Percentiles rank a stretch among this genome's conserved stretches.
phyloP scores from a whole-genome alignment of 2,113 vertebrate species.

The Amazona guildingii region DNA sequence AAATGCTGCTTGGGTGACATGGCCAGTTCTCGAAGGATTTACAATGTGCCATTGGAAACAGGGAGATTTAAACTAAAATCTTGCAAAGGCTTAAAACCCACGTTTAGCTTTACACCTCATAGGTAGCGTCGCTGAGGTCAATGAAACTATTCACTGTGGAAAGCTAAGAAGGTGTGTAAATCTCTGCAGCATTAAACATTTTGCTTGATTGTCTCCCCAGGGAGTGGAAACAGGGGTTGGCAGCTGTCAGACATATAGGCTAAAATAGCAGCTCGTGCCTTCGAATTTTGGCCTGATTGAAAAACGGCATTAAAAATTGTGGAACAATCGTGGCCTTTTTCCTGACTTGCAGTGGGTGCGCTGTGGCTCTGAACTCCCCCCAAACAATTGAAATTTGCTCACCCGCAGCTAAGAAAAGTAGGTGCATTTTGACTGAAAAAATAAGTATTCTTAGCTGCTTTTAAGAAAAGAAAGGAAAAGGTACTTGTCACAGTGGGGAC shows the following conservation, averaged over 20 bases:
- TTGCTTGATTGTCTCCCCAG: neutral
- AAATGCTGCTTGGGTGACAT: neutral
- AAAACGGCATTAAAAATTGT: neutral
- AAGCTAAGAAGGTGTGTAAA: neutral
- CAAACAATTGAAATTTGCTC: neutral
- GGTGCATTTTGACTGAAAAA: neutral
- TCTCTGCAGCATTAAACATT: neutral
- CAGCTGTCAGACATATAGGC: neutral
- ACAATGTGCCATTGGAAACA: neutral
- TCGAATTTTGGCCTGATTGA: neutral
- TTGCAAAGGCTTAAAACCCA: neutral
- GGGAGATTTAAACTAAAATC: neutral
- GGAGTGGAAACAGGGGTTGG: neutral
- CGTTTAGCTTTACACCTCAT: neutral
- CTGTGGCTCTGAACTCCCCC: neutral
- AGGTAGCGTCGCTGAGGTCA: neutral
- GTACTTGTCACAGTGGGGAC: neutral
- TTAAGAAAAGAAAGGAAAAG: neutral
- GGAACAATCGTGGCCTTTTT: neutral
- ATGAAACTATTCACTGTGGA: neutral
- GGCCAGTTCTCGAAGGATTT: slow-evolving; percentile 15
- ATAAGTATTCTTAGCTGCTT: neutral
- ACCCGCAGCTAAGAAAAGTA: neutral
- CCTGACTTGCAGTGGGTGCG: neutral
- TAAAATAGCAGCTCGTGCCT: neutral